phyloP scores from a whole-genome alignment of 2,797 vertebrate genomes.

The Emys orbicularis region DNA sequence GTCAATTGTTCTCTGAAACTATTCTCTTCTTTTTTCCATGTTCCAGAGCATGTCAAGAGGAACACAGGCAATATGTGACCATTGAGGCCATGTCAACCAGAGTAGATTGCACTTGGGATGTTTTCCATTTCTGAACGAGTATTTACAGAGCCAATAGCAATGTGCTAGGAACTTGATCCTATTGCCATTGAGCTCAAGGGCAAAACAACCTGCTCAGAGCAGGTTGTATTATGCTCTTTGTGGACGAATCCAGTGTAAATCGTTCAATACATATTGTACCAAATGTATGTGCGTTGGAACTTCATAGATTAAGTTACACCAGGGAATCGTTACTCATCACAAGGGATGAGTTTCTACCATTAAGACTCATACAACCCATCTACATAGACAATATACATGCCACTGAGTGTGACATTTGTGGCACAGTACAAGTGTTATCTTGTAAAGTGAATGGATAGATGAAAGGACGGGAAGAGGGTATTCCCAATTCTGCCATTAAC shows the following conservation, averaged over 20 bases:
- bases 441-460: background rate
- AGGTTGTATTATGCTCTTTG: background rate
- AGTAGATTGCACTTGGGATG: background rate
- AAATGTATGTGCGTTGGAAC: background rate
- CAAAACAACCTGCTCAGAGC: too few species aligned
- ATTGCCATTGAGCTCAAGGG: rapidly evolving
- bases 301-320: background rate
- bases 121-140: rapidly evolving
- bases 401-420: background rate
- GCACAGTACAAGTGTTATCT: background rate
- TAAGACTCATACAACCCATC: background rate
- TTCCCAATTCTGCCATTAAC: background rate
- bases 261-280: background rate
- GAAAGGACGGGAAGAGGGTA: background rate
- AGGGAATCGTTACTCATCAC: background rate
- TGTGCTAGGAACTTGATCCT: background rate
- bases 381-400: background rate
- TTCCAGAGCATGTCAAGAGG: background rate
- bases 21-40: background rate
- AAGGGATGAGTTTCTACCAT: background rate
- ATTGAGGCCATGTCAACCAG: background rate
- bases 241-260: background rate
- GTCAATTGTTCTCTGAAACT: background rate
- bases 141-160: background rate
- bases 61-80: background rate